Evolutionary conservation across 64 coral and sea anemone species (phyloP), one percentile per base, ranked within the genome.

Genomic region (Montipora cactus): DNA sequence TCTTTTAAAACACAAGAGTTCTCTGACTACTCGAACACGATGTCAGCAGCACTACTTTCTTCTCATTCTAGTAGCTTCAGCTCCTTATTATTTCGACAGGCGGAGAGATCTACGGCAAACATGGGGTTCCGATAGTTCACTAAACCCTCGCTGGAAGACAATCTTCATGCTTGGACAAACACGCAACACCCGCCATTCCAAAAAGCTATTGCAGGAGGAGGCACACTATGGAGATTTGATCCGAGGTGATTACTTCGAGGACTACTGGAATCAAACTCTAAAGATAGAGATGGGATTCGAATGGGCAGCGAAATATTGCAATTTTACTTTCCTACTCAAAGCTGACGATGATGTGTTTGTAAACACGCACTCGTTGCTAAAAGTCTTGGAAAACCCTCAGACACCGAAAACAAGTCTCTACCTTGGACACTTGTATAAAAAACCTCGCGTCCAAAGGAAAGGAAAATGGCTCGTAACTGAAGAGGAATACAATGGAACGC

Each of bases 301-400:
- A 85, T 96, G 94, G 94, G 94, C 94, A 2, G 75, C 76, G 0
- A 88, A 75, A 59, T 89, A 79, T 19, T 96, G 94, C 59, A 80
- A 75, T 23, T 96, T 96, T 84, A 51, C 72, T 15, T 96, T 87
- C 64, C 68, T 96, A 7, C 90, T 96, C 52, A 96, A 96, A 79
- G 69, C 84, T 18, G 94, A 96, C 28, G 94, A 96, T 19, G 91
- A 96, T 22, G 89, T 67, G 5, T 96, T 89, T 52, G 59, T 96
- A 2, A 96, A 96, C n/a, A 80, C 90, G 3, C 87, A 70, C 13
- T 84, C 69, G 0, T 45, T 96, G 16, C 48, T 93, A 22, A 23
- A 46, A 1, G 44, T 91, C n/a, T 75, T 96, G 46, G 77, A 75
- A 28, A 22, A 50, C 8, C 19, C 49, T 49, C 9, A 76, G 5